These are phyloP conservation scores for Hypomesus transpacificus DNA, from an alignment of 2,113 vertebrate genomes.

Conservation along the genomic window DNA sequence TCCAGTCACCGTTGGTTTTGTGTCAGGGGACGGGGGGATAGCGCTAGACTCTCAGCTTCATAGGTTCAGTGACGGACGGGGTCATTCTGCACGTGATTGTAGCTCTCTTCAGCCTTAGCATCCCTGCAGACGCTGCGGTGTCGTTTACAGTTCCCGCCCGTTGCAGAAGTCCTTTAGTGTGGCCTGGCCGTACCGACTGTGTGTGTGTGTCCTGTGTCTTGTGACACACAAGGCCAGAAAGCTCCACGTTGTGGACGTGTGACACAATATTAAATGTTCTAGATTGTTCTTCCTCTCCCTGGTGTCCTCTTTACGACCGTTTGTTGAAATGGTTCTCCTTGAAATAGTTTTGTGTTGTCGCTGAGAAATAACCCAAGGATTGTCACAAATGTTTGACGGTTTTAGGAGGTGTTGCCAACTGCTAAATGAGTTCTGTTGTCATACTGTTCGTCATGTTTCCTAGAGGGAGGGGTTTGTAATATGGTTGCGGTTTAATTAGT, in stretches of 20 bases:
- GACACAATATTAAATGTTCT: constrained; percentile 43
- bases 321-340: not conserved
- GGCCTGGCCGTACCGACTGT: not conserved
- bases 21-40: not conserved
- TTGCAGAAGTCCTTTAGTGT: not conserved
- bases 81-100: not conserved
- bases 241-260: too few relatives aligned
- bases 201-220: too few relatives aligned
- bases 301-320: too few relatives aligned
- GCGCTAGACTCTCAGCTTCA: not conserved
- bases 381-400: constrained; percentile 13
- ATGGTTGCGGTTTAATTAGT: constrained; percentile 46
- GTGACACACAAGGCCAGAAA: too few relatives aligned
- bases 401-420: constrained; percentile 14
- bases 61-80: not conserved
- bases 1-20: constrained; percentile 19
- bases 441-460: constrained; percentile 30
- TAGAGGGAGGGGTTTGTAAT: constrained; percentile 27
- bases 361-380: constrained; percentile 13
- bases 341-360: not conserved
- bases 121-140: not conserved
- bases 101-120: not conserved
- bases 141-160: not conserved
- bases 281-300: constrained; percentile 49
- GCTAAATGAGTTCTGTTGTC: constrained; percentile 31